Conservation (phyloP, 2,888 invertebrate genomes). For the Ennomos quercinarius region DNA sequence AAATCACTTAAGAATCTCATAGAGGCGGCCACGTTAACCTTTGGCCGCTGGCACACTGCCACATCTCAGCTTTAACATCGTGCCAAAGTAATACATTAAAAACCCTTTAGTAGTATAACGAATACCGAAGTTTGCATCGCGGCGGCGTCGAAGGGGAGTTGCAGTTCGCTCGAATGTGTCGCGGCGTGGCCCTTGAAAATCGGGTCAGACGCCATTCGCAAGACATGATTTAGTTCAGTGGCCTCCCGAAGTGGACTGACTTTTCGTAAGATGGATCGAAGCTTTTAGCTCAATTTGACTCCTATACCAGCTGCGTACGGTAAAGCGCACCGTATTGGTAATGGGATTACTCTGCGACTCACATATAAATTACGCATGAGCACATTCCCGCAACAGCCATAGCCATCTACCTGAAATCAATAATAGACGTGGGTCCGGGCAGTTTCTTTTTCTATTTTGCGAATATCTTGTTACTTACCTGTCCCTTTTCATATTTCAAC, state of each 20-base stretch:
- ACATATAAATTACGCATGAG: constrained; percentile 67
- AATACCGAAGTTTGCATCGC: constrained; percentile 66
- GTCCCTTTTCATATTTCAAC: constrained; percentile 41
- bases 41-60: constrained; percentile 75
- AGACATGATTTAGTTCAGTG: constrained; percentile 71
- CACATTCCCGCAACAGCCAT: constrained; percentile 41
- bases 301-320: constrained; percentile 64
- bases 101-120: constrained; percentile 70
- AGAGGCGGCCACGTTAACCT: constrained; percentile 74
- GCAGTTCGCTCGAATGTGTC: constrained; percentile 56
- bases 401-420: constrained; percentile 39
- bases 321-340: constrained; percentile 60
- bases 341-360: constrained; percentile 62
- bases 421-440: constrained; percentile 41
- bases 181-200: constrained; percentile 62
- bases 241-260: constrained; percentile 75
- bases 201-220: constrained; percentile 67
- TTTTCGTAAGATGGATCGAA: constrained; percentile 76
- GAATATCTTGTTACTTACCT: constrained; percentile 41
- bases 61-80: constrained; percentile 65
- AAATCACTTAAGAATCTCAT: constrained; percentile 79
- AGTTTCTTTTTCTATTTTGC: constrained; percentile 36
- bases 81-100: constrained; percentile 82
- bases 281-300: constrained; percentile 79
- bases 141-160: constrained; percentile 51